Percentiles rank a stretch among this genome's conserved stretches.
Conservation (phyloP, 2,888 invertebrate species). For the Pseudanteris insignis region DNA sequence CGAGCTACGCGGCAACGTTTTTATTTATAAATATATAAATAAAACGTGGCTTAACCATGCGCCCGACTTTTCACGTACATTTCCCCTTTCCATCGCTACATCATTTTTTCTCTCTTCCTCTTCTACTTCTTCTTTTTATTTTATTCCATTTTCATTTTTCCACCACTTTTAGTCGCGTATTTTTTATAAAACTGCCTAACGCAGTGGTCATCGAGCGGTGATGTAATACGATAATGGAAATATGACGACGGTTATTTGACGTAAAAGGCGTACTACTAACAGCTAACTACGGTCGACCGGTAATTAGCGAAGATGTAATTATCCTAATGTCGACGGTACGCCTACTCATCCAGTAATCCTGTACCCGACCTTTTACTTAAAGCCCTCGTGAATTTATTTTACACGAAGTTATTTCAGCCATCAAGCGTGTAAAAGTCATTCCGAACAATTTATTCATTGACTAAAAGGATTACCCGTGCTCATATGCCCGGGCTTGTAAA, state of each 20-base stretch:
- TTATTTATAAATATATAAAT: no score
- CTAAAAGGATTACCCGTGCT: slow-evolving; percentile 10
- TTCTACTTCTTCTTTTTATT: no score
- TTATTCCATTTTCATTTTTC: slow-evolving; percentile 11
- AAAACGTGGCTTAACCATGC: no score
- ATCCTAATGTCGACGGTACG: slow-evolving; percentile 39
- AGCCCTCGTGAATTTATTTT: slow-evolving; percentile 33
- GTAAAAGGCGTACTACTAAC: slow-evolving; percentile 31
- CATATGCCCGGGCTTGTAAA: background rate
- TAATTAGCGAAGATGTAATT: slow-evolving; percentile 43
- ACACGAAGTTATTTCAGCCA: slow-evolving; percentile 19
- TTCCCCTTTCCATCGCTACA: no score
- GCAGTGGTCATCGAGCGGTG: slow-evolving; percentile 13
- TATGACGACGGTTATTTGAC: slow-evolving; percentile 42
- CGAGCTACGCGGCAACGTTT: no score
- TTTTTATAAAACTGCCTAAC: slow-evolving; percentile 9
- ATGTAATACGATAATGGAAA: slow-evolving; percentile 44
- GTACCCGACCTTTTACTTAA: slow-evolving; percentile 34
- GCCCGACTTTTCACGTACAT: no score
- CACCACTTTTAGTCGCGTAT: no score
- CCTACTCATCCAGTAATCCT: slow-evolving; percentile 40
- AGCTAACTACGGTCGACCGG: slow-evolving; percentile 35
- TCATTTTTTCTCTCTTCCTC: no score
- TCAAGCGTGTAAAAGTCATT: slow-evolving; percentile 25
- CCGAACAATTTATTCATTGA: slow-evolving; percentile 11